These are phyloP conservation scores for Megalurothrips usitatus DNA, from an alignment of 2,888 invertebrate genomes.

Conservation along the genomic window DNA sequence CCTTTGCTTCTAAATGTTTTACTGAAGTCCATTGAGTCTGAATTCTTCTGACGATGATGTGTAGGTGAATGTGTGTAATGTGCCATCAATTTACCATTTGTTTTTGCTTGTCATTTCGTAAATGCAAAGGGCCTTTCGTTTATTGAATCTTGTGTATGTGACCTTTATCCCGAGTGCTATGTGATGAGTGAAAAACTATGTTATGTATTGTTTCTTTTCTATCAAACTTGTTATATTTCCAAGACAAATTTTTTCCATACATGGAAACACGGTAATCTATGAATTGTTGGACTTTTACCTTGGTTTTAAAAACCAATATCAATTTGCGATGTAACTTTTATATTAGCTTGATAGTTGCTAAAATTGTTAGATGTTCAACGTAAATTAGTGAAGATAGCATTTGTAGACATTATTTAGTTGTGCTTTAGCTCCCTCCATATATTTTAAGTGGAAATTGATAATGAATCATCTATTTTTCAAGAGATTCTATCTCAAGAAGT, in stretches of 20 bases:
- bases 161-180: not conserved
- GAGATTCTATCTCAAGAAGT: not conserved
- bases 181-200: not conserved
- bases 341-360: not conserved
- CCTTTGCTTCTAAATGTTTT: not conserved
- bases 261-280: not conserved
- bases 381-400: not conserved
- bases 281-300: not conserved
- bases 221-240: not conserved
- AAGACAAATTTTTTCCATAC: not conserved
- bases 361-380: not conserved
- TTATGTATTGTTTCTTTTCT: not conserved
- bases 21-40: not conserved
- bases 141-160: not conserved
- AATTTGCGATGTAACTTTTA: not conserved
- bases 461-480: not conserved
- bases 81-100: not conserved
- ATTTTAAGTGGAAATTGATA: not conserved
- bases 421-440: not conserved
- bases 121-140: too few relatives aligned
- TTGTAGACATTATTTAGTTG: not conserved
- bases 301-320: conserved; percentile 1
- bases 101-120: not conserved
- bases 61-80: not conserved
- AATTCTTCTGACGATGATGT: not conserved